These are phyloP conservation scores for Eremophila alpestris DNA, from an alignment of 2,797 vertebrate species.

Conservation along the genomic window DNA sequence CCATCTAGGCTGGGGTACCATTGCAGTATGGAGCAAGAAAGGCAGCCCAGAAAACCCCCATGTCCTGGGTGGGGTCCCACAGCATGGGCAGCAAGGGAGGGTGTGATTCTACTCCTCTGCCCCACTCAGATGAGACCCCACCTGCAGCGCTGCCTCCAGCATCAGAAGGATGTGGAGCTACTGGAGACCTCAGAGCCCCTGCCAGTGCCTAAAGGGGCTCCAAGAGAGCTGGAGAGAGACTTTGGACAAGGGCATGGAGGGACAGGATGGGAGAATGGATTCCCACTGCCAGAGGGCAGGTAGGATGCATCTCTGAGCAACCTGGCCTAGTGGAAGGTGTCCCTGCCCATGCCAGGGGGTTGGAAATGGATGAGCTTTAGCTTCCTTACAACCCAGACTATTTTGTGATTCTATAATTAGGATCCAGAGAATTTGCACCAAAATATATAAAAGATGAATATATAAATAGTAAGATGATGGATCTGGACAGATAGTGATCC, in stretches of 20 bases:
- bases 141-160: not conserved
- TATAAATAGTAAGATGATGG: not conserved
- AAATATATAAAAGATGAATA: not conserved
- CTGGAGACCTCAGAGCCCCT: not conserved
- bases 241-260: not conserved
- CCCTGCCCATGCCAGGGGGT: not conserved
- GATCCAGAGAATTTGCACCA: not conserved
- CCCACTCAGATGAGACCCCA: not conserved
- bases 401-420: no score
- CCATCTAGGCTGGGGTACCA: not conserved
- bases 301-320: rapidly evolving
- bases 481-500: not conserved
- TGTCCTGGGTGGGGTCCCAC: not conserved
- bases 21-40: not conserved
- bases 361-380: not conserved
- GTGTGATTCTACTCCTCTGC: not conserved
- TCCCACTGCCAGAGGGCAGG: not conserved
- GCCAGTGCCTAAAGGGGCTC: not conserved
- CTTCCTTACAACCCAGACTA: not conserved
- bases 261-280: not conserved
- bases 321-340: not conserved
- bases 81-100: not conserved
- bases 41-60: not conserved
- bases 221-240: not conserved
- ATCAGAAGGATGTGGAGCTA: not conserved